These are phyloP conservation scores for Saxidomus purpurata DNA, from an alignment of 1,140 invertebrate genomes.

Conservation along the genomic window DNA sequence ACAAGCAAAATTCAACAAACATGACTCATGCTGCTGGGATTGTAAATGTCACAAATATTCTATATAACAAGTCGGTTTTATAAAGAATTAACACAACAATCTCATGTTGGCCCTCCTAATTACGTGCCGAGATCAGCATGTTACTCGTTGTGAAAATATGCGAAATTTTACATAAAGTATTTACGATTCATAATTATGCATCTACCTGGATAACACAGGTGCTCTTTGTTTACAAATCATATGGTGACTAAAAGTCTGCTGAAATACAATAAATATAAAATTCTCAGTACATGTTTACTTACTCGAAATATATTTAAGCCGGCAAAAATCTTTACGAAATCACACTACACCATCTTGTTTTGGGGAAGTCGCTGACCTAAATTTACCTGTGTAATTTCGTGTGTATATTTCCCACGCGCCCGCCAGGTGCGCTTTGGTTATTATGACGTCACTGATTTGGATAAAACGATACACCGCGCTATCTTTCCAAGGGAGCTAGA, in stretches of 20 bases:
- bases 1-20: neutral
- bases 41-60: too few relatives aligned
- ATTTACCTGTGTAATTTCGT: slow-evolving; percentile 67
- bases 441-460: slow-evolving; percentile 18
- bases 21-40: neutral
- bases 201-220: slow-evolving; percentile 5
- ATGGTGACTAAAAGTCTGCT: too few relatives aligned
- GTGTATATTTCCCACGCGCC: slow-evolving; percentile 59
- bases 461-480: neutral
- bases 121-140: too few relatives aligned
- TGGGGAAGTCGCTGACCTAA: slow-evolving; percentile 42
- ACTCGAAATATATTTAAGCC: slow-evolving; percentile 16
- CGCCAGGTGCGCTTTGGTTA: slow-evolving; percentile 59
- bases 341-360: slow-evolving; percentile 62
- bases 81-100: too few relatives aligned
- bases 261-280: too few relatives aligned
- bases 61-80: too few relatives aligned
- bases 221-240: neutral
- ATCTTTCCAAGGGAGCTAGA: too few relatives aligned
- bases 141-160: too few relatives aligned
- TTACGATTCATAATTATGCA: neutral
- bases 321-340: slow-evolving; percentile 13
- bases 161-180: too few relatives aligned
- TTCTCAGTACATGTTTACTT: neutral
- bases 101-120: too few relatives aligned